Evolutionary conservation across 2,797 vertebrate genomes (phyloP), one percentile per base, ranked within the genome.

Genomic region (Limosa lapponica): DNA sequence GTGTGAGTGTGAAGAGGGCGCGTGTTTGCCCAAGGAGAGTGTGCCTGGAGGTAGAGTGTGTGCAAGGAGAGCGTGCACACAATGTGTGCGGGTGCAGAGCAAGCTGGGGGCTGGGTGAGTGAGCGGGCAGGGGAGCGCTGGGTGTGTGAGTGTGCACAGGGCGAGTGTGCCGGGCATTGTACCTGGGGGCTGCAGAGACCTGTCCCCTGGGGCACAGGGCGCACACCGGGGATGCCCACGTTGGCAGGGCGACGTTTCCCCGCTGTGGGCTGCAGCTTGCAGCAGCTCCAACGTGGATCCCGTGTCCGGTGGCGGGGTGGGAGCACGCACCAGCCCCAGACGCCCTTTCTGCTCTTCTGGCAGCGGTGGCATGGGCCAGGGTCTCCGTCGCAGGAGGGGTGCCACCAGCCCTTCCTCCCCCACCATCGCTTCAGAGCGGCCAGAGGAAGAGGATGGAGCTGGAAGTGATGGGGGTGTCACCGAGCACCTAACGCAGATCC

Each of bases 351-450:
- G 30, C 78, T 58, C 9, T 64, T 89, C 36, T 1, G 3, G 24
- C 10, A 8, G 3, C 3, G 0, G 4, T 30, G 18, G 12, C 0
- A 0, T 23, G 22, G 16, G 4, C 51, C 3, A 1, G 23, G 11
- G 10, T 48, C 52, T 18, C 16, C 3, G 6, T 28, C 6, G 2
- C 2, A 0, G 12, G 3, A 2, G 2, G 2, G 2, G 0, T 54
- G 6, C 6, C 43, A 71, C 10, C 34, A 44, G 7, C 14, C 7
- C n/a, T 73, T 84, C 32, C 7, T 77, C n/a, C 25, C 24, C 1
- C 14, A 12, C 65, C 1, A 1, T 39, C 16, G 24, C 9, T 34
- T 70, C 34, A 69, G 1, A 73, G n/a, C 3, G 4, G 14, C 67
- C 46, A 13, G 71, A 82, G 82, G 48, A 82, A 48, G n/a, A 22